A percentile compares a stretch with the other conserved stretches of the same genome.
These are phyloP conservation scores for Genyomyrus donnyi DNA, from an alignment of 2,113 vertebrate species.

Conservation along the genomic window DNA sequence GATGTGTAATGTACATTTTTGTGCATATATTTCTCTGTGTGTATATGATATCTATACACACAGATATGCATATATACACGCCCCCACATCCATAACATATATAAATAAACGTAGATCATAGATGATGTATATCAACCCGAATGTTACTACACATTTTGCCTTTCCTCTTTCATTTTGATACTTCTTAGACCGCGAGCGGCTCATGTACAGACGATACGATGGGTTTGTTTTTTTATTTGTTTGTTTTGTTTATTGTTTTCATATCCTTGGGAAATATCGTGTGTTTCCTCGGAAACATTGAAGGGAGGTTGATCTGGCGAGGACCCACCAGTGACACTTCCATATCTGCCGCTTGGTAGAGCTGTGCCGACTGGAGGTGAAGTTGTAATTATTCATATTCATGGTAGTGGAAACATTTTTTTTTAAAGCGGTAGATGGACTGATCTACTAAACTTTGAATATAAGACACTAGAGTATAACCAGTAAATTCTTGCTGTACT, in stretches of 20 bases:
- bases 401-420: conserved; percentile 36
- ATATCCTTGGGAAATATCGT: conserved; percentile 25
- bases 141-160: conserved; percentile 49
- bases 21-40: conserved; percentile 17
- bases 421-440: conserved; percentile 36
- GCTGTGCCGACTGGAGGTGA: conserved; percentile 35
- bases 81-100: conserved; percentile 60
- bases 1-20: conserved; percentile 62
- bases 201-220: conserved; percentile 38
- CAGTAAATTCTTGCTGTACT: conserved; percentile 45
- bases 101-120: conserved; percentile 62
- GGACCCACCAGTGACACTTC: conserved; percentile 13
- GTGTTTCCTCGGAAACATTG: conserved; percentile 36
- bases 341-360: conserved; percentile 34
- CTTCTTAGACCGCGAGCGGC: conserved; percentile 32
- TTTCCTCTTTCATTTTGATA: conserved; percentile 40
- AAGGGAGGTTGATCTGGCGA: conserved; percentile 10
- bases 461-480: conserved; percentile 51
- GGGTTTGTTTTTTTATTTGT: conserved; percentile 17
- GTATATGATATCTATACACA: conserved; percentile 1
- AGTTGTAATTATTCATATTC: conserved; percentile 38
- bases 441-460: conserved; percentile 42
- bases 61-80: conserved; percentile 29
- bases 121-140: conserved; percentile 60
- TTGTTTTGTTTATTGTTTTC: conserved; percentile 35